Percentiles rank a stretch among this genome's conserved stretches.
phyloP scores from a whole-genome alignment of 2,797 vertebrate genomes.

The Acipenser ruthenus region DNA sequence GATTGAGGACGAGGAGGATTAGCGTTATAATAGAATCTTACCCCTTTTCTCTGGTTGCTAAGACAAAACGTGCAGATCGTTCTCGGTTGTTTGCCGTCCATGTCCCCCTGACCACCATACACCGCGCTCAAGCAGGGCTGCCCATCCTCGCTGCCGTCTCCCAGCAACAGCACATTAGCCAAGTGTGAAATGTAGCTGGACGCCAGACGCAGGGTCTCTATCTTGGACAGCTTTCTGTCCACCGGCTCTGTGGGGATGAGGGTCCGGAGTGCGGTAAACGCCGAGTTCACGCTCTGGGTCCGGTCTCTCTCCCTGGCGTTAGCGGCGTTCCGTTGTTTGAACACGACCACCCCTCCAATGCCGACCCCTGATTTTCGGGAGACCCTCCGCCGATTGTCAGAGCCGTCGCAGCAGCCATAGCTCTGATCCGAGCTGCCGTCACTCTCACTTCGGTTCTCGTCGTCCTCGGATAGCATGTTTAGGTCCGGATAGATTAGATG shows the following conservation, averaged over 20 bases:
- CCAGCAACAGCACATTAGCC: conserved; percentile 85
- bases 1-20: too few relatives aligned
- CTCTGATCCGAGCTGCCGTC: conserved; percentile 85
- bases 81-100: conserved; percentile 72
- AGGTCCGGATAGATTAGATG: conserved; percentile 79
- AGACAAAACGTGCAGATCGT: conserved; percentile 96
- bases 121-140: conserved; percentile 83
- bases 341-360: conserved; percentile 54
- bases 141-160: conserved; percentile 72
- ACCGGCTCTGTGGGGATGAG: conserved; percentile 93
- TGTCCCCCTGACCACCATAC: conserved; percentile 62
- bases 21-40: conserved; percentile 41
- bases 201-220: conserved; percentile 88
- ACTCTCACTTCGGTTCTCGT: conserved; percentile 86
- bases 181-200: conserved; percentile 96
- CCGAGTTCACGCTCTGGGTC: conserved; percentile 92
- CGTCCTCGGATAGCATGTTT: conserved; percentile 72
- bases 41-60: conserved; percentile 92
- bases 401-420: conserved; percentile 67
- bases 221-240: conserved; percentile 92
- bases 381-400: conserved; percentile 58
- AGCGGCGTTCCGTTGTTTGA: conserved; percentile 86
- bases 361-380: conserved; percentile 43
- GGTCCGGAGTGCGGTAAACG: conserved; percentile 88
- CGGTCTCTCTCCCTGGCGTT: conserved; percentile 92